Evolutionary conservation across 2,113 vertebrate genomes (phyloP), one percentile per base, ranked within the genome.

Genomic region (Calonectris borealis): DNA sequence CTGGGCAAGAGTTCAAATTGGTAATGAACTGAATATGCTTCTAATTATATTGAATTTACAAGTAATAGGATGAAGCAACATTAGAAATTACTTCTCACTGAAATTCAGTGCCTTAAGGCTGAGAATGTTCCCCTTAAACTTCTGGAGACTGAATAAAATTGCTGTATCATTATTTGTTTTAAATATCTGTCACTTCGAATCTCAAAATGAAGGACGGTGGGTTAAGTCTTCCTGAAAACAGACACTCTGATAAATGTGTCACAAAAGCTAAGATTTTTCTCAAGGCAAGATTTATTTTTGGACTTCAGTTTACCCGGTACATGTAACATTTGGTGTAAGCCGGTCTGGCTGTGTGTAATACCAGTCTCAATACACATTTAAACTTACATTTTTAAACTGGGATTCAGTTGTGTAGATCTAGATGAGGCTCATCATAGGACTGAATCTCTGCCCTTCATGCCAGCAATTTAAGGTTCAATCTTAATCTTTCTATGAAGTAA

Each of bases 21-120:
- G 95, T 97, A 97, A 98, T 98, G 96, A 98, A 97, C 96, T 95
- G 94, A 97, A 92, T 97, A 97, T 96, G 91, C 96, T 94, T 98
- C 96, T 98, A 98, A 98, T 98, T 98, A 97, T 97, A 97, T 96
- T 97, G 97, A 97, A 97, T 98, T 98, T 98, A 91, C 93, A 98
- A 97, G 94, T 97, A 97, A 97, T 97, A 97, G 94, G 87, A 96
- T 38, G 69, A 97, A 96, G 89, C 92, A 88, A 89, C 83, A 94
- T 86, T 97, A 94, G 96, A 97, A 97, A 98, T 98, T 96, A 96
- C 91, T 97, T 98, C 85, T 97, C 97, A 98, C 91, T 97, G 97
- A 96, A 98, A 98, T 95, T 94, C 82, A 68, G 34, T 92, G 97
- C 96, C 97, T 95, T 71, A 85, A 95, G 97, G 97, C 97, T 97